Conservation (phyloP, 2,888 invertebrate genomes). For the Sinotaia quadrata region DNA sequence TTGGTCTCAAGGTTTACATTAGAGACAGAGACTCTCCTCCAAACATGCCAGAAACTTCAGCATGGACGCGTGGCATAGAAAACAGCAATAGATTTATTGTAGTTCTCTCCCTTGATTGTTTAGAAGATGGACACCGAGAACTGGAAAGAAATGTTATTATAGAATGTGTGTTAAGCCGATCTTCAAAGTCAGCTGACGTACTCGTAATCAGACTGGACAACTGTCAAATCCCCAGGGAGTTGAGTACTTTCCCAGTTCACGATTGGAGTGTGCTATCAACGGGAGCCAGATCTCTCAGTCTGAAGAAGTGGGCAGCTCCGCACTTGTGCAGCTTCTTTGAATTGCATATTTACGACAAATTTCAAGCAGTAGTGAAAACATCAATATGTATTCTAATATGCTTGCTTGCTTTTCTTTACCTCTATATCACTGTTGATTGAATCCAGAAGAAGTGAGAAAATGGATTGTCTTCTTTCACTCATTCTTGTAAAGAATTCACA, state of each 20-base stretch:
- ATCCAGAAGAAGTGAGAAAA: no score
- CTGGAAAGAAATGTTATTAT: neutral
- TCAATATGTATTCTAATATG: no score
- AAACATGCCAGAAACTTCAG: neutral
- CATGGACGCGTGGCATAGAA: neutral
- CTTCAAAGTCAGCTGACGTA: neutral
- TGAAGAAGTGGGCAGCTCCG: neutral
- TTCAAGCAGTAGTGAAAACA: no score
- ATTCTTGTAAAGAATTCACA: no score
- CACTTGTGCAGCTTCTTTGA: neutral
- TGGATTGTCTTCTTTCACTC: no score
- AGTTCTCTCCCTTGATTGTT: neutral
- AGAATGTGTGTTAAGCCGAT: neutral
- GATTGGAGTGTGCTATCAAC: neutral
- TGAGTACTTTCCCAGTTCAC: neutral
- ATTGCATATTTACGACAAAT: no score
- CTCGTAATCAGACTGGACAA: neutral
- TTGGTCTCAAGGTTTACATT: neutral
- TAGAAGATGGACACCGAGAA: neutral
- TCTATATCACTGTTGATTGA: no score
- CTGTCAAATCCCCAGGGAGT: neutral
- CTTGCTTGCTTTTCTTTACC: no score
- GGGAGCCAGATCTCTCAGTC: no score
- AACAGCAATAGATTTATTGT: neutral
- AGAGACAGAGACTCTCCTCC: constrained; percentile 8